A percentile compares a stretch with the other conserved stretches of the same genome.
phyloP scores from a whole-genome alignment of 2,113 vertebrate species.

The Scatophagus argus region DNA sequence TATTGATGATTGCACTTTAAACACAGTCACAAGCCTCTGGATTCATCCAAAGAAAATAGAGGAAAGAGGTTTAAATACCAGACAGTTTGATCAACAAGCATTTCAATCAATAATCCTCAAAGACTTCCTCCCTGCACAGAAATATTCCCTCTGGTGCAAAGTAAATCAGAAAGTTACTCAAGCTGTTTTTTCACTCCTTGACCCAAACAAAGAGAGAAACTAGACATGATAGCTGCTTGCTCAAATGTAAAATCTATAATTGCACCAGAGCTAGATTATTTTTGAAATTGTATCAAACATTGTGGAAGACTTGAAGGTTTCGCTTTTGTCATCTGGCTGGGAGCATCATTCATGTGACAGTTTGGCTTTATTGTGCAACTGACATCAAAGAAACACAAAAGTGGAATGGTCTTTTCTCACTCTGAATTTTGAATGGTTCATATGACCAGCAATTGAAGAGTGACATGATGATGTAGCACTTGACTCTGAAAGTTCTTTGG shows the following conservation, averaged over 20 bases:
- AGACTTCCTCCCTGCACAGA: background rate
- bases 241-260: background rate
- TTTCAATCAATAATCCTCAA: constrained; percentile 18
- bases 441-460: constrained; percentile 32
- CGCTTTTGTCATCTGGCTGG: constrained; percentile 39
- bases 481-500: constrained; percentile 32
- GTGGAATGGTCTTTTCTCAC: constrained; percentile 33
- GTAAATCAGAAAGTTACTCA: constrained; percentile 7
- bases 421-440: constrained; percentile 39
- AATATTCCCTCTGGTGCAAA: constrained; percentile 2
- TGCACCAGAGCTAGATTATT: background rate
- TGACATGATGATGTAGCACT: constrained; percentile 39
- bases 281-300: background rate
- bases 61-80: background rate
- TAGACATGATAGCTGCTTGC: background rate
- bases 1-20: constrained; percentile 25
- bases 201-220: background rate
- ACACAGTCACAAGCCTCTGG: constrained; percentile 1
- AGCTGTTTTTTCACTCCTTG: background rate
- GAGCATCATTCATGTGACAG: constrained; percentile 28
- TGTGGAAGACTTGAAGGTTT: constrained; percentile 25
- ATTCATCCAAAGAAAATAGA: constrained; percentile 10
- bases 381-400: constrained; percentile 58
- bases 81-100: background rate
- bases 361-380: constrained; percentile 40